Conservation (phyloP, 1,140 invertebrate species). For the Hormaphis cornu region DNA sequence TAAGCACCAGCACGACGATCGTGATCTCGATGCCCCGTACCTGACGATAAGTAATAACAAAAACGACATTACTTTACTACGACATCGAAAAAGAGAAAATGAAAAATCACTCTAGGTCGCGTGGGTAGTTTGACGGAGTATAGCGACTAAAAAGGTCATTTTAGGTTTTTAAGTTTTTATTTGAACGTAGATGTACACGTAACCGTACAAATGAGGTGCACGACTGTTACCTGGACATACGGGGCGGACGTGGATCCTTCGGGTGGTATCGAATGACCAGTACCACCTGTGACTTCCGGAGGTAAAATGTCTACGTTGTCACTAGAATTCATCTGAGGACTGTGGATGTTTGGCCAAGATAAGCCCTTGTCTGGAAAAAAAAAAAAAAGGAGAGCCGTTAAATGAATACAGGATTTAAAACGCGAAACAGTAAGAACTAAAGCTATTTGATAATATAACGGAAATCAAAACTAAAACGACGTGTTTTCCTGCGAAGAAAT, state of each 20-base stretch:
- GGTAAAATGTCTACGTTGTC: not conserved
- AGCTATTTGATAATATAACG: no score
- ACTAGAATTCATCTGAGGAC: conserved; percentile 16
- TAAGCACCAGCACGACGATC: conserved; percentile 61
- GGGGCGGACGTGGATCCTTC: conserved; percentile 19
- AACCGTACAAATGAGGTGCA: no score
- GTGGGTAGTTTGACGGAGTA: no score
- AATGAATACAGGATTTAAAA: not conserved
- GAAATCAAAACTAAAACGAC: no score
- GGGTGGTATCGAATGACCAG: conserved; percentile 19
- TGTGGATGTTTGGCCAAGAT: conserved; percentile 11
- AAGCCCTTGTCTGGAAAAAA: conserved; percentile 17
- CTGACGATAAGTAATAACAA: conserved; percentile 23
- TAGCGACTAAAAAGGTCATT: no score
- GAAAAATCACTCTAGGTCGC: no score
- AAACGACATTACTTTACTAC: not conserved
- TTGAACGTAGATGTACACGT: no score
- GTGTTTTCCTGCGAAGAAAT: no score
- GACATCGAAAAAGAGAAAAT: not conserved
- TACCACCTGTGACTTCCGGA: conserved; percentile 19
- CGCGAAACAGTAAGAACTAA: not conserved
- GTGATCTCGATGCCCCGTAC: conserved; percentile 65
- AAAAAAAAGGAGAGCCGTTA: not conserved
- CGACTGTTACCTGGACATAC: conserved; percentile 23
- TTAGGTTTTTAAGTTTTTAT: no score